phyloP scores from a whole-genome alignment of 2,888 invertebrate species.

The Apamea monoglypha region DNA sequence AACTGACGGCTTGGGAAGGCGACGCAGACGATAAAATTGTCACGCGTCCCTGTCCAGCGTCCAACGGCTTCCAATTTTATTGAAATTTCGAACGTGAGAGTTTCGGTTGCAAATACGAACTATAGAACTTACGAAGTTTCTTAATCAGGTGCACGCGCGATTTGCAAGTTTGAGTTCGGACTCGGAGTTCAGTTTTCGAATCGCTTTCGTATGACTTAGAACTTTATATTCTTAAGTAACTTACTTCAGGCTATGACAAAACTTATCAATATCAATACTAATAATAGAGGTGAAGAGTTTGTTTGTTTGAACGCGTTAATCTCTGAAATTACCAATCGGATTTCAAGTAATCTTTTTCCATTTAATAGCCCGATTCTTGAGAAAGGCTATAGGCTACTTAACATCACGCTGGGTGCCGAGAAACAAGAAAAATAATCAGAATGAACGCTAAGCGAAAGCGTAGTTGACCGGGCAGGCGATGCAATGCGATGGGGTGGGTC shows the following conservation, averaged over 20 bases:
- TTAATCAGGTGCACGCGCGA: constrained; percentile 45
- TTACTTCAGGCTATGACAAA: not conserved
- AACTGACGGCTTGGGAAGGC: constrained; percentile 75
- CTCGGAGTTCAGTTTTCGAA: constrained; percentile 18
- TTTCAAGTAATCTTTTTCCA: no score
- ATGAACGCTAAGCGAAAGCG: no score
- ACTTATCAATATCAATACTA: not conserved
- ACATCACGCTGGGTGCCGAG: no score
- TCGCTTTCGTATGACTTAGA: constrained; percentile 1
- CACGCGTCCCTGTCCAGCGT: constrained; percentile 67
- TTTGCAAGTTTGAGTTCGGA: constrained; percentile 15
- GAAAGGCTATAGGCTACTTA: no score
- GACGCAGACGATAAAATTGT: constrained; percentile 83
- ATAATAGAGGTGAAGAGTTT: no score
- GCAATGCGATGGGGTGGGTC: no score
- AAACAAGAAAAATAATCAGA: no score
- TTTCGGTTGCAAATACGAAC: constrained; percentile 60
- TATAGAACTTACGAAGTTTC: constrained; percentile 30
- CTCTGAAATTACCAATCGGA: no score
- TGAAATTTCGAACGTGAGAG: constrained; percentile 63
- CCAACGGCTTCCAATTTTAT: constrained; percentile 65
- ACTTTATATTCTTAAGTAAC: not conserved
- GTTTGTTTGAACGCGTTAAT: no score
- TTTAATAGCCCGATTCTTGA: no score
- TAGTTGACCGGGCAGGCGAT: no score